These are phyloP conservation scores for Spermophilus dauricus DNA, from an alignment of 2,113 vertebrate genomes.

Conservation along the genomic window DNA sequence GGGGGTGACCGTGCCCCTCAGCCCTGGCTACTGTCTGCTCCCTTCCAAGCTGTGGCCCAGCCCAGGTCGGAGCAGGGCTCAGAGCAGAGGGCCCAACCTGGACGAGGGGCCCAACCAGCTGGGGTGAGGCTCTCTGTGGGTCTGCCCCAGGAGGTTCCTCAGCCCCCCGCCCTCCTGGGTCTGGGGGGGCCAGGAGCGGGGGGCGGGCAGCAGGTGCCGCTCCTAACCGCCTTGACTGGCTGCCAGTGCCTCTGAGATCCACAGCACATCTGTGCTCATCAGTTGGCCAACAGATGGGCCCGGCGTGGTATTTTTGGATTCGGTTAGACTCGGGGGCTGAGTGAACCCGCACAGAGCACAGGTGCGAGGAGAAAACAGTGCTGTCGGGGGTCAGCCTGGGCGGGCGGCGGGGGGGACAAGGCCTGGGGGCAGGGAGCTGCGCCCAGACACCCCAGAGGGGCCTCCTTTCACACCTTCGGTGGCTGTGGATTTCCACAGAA, in stretches of 20 bases:
- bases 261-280: slow-evolving; percentile 87
- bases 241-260: slow-evolving; percentile 86
- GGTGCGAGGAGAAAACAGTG: slow-evolving; percentile 34
- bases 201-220: slow-evolving; percentile 86
- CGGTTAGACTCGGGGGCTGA: slow-evolving; percentile 77
- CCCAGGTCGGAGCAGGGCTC: not conserved
- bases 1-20: not conserved
- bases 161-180: not conserved
- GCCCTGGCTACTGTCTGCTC: accelerated
- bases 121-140: not conserved
- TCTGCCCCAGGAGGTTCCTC: not conserved
- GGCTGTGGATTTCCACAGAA: not conserved
- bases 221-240: slow-evolving; percentile 84
- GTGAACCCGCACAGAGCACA: slow-evolving; percentile 52
- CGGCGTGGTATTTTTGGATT: slow-evolving; percentile 85
- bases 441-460: accelerated
- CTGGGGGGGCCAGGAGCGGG: not conserved
- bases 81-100: not conserved
- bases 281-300: slow-evolving; percentile 89
- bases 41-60: not conserved
- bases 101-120: not conserved
- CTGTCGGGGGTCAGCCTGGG: not conserved
- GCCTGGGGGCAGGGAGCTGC: not conserved
- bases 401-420: not conserved
- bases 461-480: not conserved